Evolutionary conservation across 2,888 invertebrate genomes (phyloP), one percentile per base, ranked within the genome.

Genomic region (Axea sp.): DNA sequence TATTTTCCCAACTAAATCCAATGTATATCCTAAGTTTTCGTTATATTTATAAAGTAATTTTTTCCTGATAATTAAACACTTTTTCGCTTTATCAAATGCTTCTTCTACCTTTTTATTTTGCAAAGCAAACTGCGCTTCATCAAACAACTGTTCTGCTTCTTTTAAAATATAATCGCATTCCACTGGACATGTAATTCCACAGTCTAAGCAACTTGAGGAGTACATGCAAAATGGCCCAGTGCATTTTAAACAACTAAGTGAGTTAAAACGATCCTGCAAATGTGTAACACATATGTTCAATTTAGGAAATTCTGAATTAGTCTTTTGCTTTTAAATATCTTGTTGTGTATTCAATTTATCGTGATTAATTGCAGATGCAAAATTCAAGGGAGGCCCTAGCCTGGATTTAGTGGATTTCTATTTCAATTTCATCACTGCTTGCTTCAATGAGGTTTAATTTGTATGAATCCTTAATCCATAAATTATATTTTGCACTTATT

Each of bases 1-100:
- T n/a, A 89, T 89, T 76, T 88, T 88, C 51, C 90, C 91, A 26
- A 91, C 82, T 28, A 89, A 84, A 81, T 90, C 90, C 30, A 87
- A 82, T 5, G 86, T 86, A 49, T 84, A 78, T 5, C 88, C 87
- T 35, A 91, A 84, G 71, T 89, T 87, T 57, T 88, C 88, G 80
- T 92, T 90, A 78, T 90, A 86, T 79, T 88, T 88, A 76, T 89
- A 90, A 33, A 91, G 83, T 33, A 89, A 82, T 69, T 87, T 85
- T 73, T 87, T 84, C 55, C 89, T 83, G 22, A 90, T 83, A 71
- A 84, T 83, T 64, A 89, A 84, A 83, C 90, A 89, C 75, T 86
- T 81, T 47, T 88, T 81, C 24, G 91, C 83, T 37, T 83, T 82
- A 47, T 86, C 78, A 22, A 90, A 72, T n/a, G 89, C 89, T 62